These are phyloP conservation scores for Reticulitermes speratus DNA, from an alignment of 1,140 invertebrate genomes.

Conservation along the genomic window DNA sequence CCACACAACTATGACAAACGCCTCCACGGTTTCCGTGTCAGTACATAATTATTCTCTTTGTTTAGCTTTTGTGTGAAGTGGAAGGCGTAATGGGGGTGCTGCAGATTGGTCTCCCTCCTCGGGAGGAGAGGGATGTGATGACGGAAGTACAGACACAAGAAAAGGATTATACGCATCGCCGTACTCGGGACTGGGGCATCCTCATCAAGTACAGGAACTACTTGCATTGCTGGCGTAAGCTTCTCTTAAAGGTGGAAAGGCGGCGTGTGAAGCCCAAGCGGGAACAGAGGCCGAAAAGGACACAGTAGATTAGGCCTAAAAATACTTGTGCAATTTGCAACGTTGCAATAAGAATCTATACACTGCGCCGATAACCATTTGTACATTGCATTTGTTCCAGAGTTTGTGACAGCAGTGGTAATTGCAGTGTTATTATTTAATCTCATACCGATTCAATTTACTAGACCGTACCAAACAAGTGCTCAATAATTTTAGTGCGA, in stretches of 20 bases:
- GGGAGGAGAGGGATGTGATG: constrained; percentile 48
- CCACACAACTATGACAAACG: no score
- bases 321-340: no score
- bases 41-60: neutral
- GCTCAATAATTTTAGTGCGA: no score
- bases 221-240: constrained; percentile 47
- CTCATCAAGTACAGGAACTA: constrained; percentile 51
- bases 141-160: constrained; percentile 44
- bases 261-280: neutral
- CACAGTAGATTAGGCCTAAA: no score
- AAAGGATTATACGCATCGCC: constrained; percentile 45
- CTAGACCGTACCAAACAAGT: no score
- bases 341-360: no score
- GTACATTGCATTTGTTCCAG: no score
- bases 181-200: constrained; percentile 51
- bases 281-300: neutral
- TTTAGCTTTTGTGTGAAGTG: constrained; percentile 48
- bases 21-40: no score
- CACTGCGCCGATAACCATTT: no score
- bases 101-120: constrained; percentile 40
- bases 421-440: no score
- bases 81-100: constrained; percentile 45
- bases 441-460: no score
- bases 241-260: constrained; percentile 37
- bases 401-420: no score